Conservation (phyloP, 2,888 invertebrate genomes). For the Agrotis segetum region DNA sequence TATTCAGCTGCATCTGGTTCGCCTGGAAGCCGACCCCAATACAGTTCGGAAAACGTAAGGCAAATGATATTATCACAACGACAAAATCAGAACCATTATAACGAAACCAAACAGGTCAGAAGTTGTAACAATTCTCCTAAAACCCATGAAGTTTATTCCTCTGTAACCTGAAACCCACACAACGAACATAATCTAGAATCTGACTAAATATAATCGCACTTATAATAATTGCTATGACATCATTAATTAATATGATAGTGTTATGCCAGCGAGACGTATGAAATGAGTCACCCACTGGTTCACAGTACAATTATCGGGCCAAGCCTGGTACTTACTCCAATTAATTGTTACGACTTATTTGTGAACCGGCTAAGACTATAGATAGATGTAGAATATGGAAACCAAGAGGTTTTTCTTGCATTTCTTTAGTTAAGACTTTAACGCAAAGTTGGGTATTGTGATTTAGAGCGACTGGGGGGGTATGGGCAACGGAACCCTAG, state of each 20-base stretch:
- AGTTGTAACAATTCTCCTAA: neutral
- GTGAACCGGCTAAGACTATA: slow-evolving; percentile 68
- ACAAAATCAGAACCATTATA: neutral
- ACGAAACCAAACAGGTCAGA: neutral
- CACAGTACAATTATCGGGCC: slow-evolving; percentile 82
- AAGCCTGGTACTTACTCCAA: slow-evolving; percentile 85
- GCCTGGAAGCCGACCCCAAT: too few relatives aligned
- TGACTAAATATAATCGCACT: slow-evolving; percentile 61
- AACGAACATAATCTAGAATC: slow-evolving; percentile 57
- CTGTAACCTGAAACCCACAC: slow-evolving; percentile 52
- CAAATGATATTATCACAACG: too few relatives aligned
- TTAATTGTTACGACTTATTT: slow-evolving; percentile 84
- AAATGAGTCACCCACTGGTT: slow-evolving; percentile 75
- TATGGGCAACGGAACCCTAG: too few relatives aligned
- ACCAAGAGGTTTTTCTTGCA: slow-evolving; percentile 7
- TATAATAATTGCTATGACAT: slow-evolving; percentile 64
- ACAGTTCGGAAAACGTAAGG: too few relatives aligned
- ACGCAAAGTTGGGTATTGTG: too few relatives aligned
- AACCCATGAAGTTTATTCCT: slow-evolving; percentile 6
- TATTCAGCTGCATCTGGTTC: too few relatives aligned
- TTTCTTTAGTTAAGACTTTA: too few relatives aligned
- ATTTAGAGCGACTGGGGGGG: too few relatives aligned
- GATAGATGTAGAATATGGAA: slow-evolving; percentile 63
- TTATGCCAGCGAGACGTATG: slow-evolving; percentile 47
- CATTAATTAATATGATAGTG: slow-evolving; percentile 65